A percentile compares a stretch with the other conserved stretches of the same genome.
Conservation (phyloP, 2,888 invertebrate genomes). For the Caenorhabditis auriculariae region DNA sequence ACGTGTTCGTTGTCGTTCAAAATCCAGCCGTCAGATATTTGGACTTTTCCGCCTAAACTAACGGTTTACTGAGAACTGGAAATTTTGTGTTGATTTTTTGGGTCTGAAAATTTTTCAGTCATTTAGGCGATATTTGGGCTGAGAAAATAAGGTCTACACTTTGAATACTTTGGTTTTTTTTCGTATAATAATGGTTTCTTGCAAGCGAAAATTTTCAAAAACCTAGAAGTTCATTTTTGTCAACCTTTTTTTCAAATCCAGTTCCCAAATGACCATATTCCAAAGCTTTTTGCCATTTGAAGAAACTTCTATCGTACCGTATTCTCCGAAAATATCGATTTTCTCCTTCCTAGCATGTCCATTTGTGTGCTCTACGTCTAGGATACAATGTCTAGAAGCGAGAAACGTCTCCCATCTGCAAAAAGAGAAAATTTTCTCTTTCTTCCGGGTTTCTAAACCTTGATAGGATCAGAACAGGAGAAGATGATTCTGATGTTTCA, state of each 20-base stretch:
- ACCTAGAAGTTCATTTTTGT: too few species aligned
- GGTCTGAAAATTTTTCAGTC: too few species aligned
- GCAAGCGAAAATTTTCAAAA: too few species aligned
- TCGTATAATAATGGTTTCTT: too few species aligned
- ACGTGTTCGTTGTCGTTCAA: slow-evolving; percentile 33
- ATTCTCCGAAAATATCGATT: slow-evolving; percentile 32
- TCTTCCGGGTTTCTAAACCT: slow-evolving; percentile 3
- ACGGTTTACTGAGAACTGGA: not conserved
- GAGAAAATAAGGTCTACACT: too few species aligned
- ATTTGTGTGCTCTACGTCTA: slow-evolving; percentile 14
- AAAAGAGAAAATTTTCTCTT: not conserved
- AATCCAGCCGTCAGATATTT: slow-evolving; percentile 44
- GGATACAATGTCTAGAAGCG: slow-evolving; percentile 21
- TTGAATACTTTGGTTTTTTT: too few species aligned
- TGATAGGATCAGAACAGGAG: slow-evolving; percentile 20
- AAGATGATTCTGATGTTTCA: slow-evolving; percentile 7
- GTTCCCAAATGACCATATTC: too few species aligned
- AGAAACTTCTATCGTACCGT: slow-evolving; percentile 10
- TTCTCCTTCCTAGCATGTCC: slow-evolving; percentile 15
- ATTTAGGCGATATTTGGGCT: too few species aligned
- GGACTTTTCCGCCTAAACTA: slow-evolving; percentile 32
- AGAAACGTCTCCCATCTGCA: slow-evolving; percentile 35
- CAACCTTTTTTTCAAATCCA: too few species aligned
- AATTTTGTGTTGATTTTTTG: not conserved
- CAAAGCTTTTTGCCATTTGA: not conserved